Percentiles rank a stretch among this genome's conserved stretches.
phyloP scores from a whole-genome alignment of 2,797 vertebrate species.

The Esox masquinongy region DNA sequence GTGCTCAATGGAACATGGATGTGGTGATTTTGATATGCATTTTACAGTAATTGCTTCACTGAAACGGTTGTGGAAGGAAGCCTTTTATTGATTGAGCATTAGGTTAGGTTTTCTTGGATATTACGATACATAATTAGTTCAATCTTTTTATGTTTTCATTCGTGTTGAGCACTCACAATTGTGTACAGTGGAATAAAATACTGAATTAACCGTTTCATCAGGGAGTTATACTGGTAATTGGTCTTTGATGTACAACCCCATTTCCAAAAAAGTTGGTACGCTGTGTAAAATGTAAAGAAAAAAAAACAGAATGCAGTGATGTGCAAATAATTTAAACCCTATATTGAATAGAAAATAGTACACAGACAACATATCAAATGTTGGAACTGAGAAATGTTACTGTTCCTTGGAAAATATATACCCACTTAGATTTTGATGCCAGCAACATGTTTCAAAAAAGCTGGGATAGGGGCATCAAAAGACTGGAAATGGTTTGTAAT shows the following conservation, averaged over 20 bases:
- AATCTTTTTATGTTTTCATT: constrained; percentile 5
- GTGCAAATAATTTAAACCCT: too few species aligned
- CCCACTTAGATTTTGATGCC: too few species aligned
- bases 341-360: too few species aligned
- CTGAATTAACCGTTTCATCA: neutral
- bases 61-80: constrained; percentile 35
- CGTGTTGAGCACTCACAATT: neutral
- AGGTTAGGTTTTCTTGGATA: constrained; percentile 21
- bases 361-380: too few species aligned
- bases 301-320: too few species aligned
- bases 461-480: too few species aligned
- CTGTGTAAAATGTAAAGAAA: too few species aligned
- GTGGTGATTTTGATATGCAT: constrained; percentile 52
- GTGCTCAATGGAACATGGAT: constrained; percentile 48
- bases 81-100: constrained; percentile 40
- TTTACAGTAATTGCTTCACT: constrained; percentile 50
- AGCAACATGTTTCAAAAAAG: too few species aligned
- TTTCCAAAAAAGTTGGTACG: too few species aligned
- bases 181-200: neutral
- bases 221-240: neutral
- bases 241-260: neutral
- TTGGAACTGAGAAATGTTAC: too few species aligned
- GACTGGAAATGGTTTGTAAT: too few species aligned
- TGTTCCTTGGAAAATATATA: too few species aligned
- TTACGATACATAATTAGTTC: constrained; percentile 49